Conservation (phyloP, 2,888 invertebrate species). For the Masnerella sp. region DNA sequence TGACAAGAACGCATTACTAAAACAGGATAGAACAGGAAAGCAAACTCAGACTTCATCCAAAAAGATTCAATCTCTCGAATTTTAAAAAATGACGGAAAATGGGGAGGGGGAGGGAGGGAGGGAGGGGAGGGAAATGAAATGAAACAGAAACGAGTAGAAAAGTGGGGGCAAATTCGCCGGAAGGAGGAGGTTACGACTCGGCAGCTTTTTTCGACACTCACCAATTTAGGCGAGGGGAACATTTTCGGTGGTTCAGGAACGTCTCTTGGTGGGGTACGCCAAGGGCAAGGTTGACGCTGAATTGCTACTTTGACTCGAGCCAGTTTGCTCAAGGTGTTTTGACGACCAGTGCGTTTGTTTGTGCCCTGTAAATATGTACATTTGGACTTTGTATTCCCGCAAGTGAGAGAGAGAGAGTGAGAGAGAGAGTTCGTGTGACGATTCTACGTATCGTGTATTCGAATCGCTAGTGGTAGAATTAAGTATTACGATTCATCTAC, state of each 20-base stretch:
- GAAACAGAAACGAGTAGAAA: slow-evolving; percentile 47
- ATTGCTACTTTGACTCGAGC: slow-evolving; percentile 55
- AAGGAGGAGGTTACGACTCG: slow-evolving; percentile 20
- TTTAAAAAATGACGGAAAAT: slow-evolving; percentile 1
- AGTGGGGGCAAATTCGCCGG: slow-evolving; percentile 16
- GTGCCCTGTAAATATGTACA: slow-evolving; percentile 77
- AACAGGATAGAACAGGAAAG: slow-evolving; percentile 25
- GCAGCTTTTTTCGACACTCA: slow-evolving; percentile 50
- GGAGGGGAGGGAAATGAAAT: slow-evolving; percentile 12
- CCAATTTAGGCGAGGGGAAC: slow-evolving; percentile 50
- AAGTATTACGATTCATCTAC: slow-evolving; percentile 58
- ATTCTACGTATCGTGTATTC: slow-evolving; percentile 58
- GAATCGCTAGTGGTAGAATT: slow-evolving; percentile 50
- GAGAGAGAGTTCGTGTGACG: slow-evolving; percentile 43
- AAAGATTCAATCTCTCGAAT: slow-evolving; percentile 57
- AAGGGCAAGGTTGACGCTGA: slow-evolving; percentile 46
- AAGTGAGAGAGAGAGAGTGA: slow-evolving; percentile 36
- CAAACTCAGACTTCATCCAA: slow-evolving; percentile 49
- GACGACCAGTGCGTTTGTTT: slow-evolving; percentile 71
- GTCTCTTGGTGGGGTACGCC: too few species aligned
- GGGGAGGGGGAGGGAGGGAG: background rate
- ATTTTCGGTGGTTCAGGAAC: slow-evolving; percentile 59
- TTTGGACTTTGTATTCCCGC: slow-evolving; percentile 73
- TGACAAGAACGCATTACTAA: slow-evolving; percentile 21
- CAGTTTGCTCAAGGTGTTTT: slow-evolving; percentile 60